Conservation (phyloP, 1,140 invertebrate genomes). For the Battus philenor region DNA sequence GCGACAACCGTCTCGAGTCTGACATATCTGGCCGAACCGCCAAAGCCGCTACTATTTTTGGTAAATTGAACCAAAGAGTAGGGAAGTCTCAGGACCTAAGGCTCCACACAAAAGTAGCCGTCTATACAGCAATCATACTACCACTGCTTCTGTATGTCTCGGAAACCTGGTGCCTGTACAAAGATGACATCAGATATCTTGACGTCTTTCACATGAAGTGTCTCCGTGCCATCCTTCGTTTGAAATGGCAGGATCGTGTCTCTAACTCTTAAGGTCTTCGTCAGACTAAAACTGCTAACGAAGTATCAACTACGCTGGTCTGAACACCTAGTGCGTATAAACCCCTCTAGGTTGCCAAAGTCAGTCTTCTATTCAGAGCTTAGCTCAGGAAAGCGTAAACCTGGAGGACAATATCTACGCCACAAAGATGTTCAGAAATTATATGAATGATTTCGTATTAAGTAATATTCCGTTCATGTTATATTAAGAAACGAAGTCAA, state of each 20-base stretch:
- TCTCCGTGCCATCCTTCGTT: slow-evolving; percentile 14
- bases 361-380: not conserved
- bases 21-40: not conserved
- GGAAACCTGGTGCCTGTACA: slow-evolving; percentile 24
- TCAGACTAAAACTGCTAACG: too few species aligned
- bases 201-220: slow-evolving; percentile 22
- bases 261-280: slow-evolving; percentile 17
- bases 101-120: not conserved
- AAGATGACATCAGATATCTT: slow-evolving; percentile 16
- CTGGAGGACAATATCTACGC: not conserved
- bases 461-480: too few species aligned
- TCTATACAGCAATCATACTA: slow-evolving; percentile 19
- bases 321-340: too few species aligned
- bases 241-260: slow-evolving; percentile 23
- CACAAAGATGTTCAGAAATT: not conserved
- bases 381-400: not conserved
- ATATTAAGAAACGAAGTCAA: too few species aligned
- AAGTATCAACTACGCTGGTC: too few species aligned
- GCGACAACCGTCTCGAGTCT: not conserved
- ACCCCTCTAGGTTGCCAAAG: not conserved
- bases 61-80: too few species aligned
- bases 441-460: too few species aligned
- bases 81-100: not conserved
- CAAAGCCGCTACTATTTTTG: not conserved
- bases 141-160: slow-evolving; percentile 18